A percentile compares a stretch with the other conserved stretches of the same genome.
Evolutionary conservation across 2,113 vertebrate genomes (phyloP).

Genomic region (Emydocephalus ijimae): DNA sequence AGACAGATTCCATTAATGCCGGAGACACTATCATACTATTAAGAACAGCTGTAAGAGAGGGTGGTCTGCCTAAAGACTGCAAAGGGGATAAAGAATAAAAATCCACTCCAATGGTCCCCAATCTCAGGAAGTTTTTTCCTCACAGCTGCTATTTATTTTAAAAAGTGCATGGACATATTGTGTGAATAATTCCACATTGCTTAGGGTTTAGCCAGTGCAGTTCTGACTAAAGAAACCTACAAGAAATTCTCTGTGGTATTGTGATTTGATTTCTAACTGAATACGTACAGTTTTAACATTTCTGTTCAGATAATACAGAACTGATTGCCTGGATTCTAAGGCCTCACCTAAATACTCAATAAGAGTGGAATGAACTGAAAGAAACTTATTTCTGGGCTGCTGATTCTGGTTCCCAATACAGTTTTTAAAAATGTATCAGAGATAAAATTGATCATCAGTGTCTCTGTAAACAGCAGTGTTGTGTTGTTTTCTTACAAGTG

Average conservation of each 20-base stretch:
- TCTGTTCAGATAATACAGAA: not conserved
- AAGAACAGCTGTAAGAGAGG: not conserved
- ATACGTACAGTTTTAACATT: not conserved
- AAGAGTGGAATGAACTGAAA: not conserved
- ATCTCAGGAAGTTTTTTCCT: not conserved
- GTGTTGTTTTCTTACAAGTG: not conserved
- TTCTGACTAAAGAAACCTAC: not conserved
- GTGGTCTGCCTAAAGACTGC: not conserved
- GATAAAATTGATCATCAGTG: not conserved
- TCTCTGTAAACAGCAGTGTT: not conserved
- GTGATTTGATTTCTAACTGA: not conserved
- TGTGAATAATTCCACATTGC: not conserved
- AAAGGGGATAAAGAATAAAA: not conserved
- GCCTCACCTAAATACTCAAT: not conserved
- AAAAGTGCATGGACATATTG: not conserved
- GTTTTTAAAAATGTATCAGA: not conserved
- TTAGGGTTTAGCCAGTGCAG: not conserved
- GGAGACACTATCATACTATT: not conserved
- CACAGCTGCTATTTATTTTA: not conserved
- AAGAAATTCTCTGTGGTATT: not conserved
- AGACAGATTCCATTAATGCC: not conserved
- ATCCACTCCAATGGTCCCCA: not conserved
- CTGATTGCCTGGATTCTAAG: not conserved
- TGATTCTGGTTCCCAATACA: not conserved
- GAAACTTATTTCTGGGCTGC: not conserved